A percentile compares a stretch with the other conserved stretches of the same genome.
These are phyloP conservation scores for Andrena praecox DNA, from an alignment of 2,888 invertebrate genomes.

Conservation along the genomic window DNA sequence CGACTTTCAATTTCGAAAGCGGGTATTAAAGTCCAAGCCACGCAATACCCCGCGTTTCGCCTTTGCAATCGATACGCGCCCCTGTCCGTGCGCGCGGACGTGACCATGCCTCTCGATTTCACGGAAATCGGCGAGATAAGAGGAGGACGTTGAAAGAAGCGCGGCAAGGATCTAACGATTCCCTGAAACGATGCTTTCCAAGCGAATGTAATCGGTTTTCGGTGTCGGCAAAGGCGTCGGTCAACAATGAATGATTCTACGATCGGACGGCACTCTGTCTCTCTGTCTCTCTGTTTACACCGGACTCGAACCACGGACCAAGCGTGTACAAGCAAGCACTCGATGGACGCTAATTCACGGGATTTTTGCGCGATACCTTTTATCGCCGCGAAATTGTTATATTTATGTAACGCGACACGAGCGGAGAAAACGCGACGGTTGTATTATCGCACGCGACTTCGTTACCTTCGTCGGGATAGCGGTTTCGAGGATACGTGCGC, in stretches of 20 bases:
- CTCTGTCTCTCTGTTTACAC: not conserved
- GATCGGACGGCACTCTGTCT: not conserved
- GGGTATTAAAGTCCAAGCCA: not conserved
- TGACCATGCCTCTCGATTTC: not conserved
- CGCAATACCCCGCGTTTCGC: not conserved
- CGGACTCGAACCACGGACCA: constrained; percentile 7
- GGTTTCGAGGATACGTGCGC: constrained; percentile 40
- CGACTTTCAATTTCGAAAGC: constrained; percentile 37
- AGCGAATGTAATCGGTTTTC: constrained; percentile 41
- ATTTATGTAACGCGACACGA: not conserved
- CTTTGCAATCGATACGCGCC: constrained; percentile 1
- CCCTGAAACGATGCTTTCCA: not conserved
- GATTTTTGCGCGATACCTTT: not conserved
- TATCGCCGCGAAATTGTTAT: not conserved
- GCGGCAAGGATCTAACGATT: constrained; percentile 5
- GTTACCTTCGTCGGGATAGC: constrained; percentile 33
- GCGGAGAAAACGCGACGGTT: constrained; percentile 9
- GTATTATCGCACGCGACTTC: constrained; percentile 13
- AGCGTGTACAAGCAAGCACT: not conserved
- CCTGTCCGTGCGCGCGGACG: not conserved
- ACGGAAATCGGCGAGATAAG: constrained; percentile 5
- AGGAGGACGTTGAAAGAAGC: not conserved
- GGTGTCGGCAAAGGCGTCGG: constrained; percentile 21
- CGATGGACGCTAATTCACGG: not conserved
- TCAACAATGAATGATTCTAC: constrained; percentile 8